phyloP scores from a whole-genome alignment of 2,797 vertebrate genomes.

The Scarus forsteni region DNA sequence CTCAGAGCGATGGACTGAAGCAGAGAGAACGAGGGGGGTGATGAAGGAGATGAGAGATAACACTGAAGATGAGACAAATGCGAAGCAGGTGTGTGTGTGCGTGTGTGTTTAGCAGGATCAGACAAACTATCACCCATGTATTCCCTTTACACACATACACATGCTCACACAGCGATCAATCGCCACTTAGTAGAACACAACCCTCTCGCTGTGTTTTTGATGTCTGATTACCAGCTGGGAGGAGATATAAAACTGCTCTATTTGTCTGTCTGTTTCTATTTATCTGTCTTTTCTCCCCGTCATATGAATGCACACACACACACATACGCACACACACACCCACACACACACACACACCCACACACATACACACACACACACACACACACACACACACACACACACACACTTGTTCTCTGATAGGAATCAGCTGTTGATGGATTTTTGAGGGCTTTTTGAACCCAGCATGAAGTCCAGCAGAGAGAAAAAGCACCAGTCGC shows the following conservation, averaged over 20 bases:
- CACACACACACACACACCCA: slow-evolving; percentile 8
- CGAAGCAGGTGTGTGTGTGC: slow-evolving; percentile 52
- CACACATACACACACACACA: no score
- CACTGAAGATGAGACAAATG: slow-evolving; percentile 54
- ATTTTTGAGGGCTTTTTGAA: slow-evolving; percentile 42
- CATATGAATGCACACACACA: slow-evolving; percentile 8
- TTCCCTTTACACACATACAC: slow-evolving; percentile 43
- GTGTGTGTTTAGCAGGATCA: slow-evolving; percentile 55
- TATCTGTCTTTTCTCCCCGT: slow-evolving; percentile 33
- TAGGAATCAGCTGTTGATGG: slow-evolving; percentile 22
- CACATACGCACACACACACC: slow-evolving; percentile 6
- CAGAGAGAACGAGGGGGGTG: slow-evolving; percentile 53
- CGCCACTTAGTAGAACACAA: slow-evolving; percentile 68
- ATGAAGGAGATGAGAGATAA: slow-evolving; percentile 62
- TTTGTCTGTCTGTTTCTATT: slow-evolving; percentile 54
- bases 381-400: slow-evolving; percentile 13
- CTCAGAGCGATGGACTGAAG: slow-evolving; percentile 50
- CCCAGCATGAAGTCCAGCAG: slow-evolving; percentile 23
- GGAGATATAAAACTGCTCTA: slow-evolving; percentile 64
- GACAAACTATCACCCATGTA: slow-evolving; percentile 54
- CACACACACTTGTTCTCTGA: slow-evolving; percentile 13
- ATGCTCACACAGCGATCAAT: slow-evolving; percentile 70
- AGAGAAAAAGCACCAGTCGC: slow-evolving; percentile 36
- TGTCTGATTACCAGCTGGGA: slow-evolving; percentile 69
- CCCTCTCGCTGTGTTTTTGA: slow-evolving; percentile 68